phyloP scores from a whole-genome alignment of 2,888 invertebrate species.

The Lordiphosa andalusiaca region DNA sequence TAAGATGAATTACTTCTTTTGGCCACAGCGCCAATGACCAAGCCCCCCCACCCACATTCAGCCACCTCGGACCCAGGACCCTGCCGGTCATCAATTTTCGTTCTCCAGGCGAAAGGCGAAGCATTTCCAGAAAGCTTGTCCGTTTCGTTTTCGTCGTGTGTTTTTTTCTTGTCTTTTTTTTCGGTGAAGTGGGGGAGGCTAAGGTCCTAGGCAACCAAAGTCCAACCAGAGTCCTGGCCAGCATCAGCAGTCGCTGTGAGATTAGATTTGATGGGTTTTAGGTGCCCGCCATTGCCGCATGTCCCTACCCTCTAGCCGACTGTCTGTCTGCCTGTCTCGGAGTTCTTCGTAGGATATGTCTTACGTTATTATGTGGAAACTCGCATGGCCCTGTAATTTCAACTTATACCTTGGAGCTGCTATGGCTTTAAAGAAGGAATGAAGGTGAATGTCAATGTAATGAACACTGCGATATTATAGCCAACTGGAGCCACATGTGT shows the following conservation, averaged over 20 bases:
- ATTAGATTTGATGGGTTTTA: constrained; percentile 73
- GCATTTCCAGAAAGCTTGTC: constrained; percentile 49
- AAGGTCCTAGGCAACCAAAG: constrained; percentile 41
- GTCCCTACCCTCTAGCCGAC: constrained; percentile 33
- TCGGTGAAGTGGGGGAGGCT: constrained; percentile 5
- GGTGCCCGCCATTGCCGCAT: constrained; percentile 40
- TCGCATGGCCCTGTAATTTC: constrained; percentile 19
- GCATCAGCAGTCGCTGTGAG: constrained; percentile 62
- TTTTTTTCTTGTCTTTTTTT: constrained; percentile 1
- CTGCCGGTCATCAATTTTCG: constrained; percentile 72
- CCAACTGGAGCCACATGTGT: no score
- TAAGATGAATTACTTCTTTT: constrained; percentile 76
- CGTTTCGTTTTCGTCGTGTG: constrained; percentile 34
- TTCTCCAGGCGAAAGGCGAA: constrained; percentile 45
- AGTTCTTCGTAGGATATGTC: constrained; percentile 48
- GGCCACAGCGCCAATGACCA: constrained; percentile 75
- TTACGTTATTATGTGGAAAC: constrained; percentile 50
- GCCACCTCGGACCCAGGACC: constrained; percentile 27
- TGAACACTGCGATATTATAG: no score
- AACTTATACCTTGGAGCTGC: no score
- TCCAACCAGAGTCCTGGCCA: constrained; percentile 26
- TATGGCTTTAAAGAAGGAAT: no score
- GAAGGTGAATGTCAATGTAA: no score
- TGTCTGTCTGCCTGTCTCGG: constrained; percentile 29
- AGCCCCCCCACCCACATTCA: constrained; percentile 26